A percentile compares a stretch with the other conserved stretches of the same genome.
Conservation (phyloP, 2,797 vertebrate species). For the Propithecus deckenii region DNA sequence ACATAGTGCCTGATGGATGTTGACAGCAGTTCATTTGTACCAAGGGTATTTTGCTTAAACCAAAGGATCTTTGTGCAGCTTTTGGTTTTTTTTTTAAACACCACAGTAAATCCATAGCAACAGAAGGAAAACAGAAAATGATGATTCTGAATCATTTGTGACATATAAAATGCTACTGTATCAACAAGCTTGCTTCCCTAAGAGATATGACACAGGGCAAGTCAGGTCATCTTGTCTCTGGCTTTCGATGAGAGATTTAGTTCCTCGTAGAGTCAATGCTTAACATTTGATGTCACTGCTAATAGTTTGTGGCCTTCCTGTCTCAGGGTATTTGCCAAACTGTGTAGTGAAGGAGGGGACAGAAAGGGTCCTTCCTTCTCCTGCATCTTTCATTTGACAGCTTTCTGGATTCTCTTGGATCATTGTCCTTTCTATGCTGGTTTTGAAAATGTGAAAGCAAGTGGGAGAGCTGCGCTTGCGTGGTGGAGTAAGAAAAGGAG, state of each 20-base stretch:
- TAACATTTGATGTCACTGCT: neutral
- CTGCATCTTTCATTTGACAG: neutral
- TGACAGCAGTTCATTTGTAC: neutral
- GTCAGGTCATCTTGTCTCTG: neutral
- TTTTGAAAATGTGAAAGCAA: neutral
- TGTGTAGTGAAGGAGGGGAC: neutral
- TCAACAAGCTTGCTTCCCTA: neutral
- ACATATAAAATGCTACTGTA: neutral
- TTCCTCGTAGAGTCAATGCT: neutral
- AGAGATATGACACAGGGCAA: accelerated
- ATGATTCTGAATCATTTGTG: neutral
- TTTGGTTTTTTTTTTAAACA: neutral
- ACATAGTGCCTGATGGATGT: accelerated
- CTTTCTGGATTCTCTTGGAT: neutral
- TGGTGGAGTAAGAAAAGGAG: neutral
- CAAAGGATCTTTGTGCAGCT: neutral
- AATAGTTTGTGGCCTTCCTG: neutral
- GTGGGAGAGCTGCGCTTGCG: neutral
- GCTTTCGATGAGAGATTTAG: neutral
- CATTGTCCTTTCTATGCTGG: neutral
- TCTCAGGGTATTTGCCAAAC: neutral
- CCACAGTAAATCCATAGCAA: neutral
- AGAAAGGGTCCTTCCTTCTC: neutral
- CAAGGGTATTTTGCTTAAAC: neutral
- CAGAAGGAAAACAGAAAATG: neutral